A percentile compares a stretch with the other conserved stretches of the same genome.
Evolutionary conservation across 2,888 invertebrate genomes (phyloP).

Genomic region (Trachelus troglodyta): DNA sequence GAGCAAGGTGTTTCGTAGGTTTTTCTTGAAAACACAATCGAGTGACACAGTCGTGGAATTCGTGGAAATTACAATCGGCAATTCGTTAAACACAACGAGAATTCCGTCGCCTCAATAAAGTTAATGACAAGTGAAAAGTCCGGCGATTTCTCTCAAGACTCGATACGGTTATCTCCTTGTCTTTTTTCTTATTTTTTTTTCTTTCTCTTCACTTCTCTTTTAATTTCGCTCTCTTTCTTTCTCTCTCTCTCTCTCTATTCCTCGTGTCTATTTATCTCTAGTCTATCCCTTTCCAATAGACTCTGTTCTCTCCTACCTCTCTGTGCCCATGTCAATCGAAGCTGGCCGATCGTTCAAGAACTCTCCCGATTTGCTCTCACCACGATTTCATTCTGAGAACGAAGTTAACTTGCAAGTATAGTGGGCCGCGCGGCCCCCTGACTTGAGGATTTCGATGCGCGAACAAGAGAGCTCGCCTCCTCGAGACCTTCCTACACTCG

Average conservation of each 20-base stretch:
- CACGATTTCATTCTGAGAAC: background rate
- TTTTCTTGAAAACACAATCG: background rate
- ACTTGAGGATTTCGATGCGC: background rate
- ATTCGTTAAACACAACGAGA: constrained; percentile 25
- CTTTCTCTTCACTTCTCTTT: background rate
- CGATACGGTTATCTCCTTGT: background rate
- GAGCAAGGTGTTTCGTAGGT: constrained; percentile 10
- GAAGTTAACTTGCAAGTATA: background rate
- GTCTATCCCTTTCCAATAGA: background rate
- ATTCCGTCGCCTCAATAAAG: constrained; percentile 10
- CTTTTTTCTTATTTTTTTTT: background rate
- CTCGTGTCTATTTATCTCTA: background rate
- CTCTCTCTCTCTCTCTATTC: constrained; percentile 1
- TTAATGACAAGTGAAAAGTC: background rate
- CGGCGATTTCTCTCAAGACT: background rate
- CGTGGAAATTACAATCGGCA: background rate
- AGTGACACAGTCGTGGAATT: background rate
- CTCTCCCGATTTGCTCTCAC: background rate
- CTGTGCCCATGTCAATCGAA: background rate
- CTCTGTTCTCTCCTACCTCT: background rate
- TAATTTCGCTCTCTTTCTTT: background rate
- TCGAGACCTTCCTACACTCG: background rate
- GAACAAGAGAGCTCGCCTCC: background rate
- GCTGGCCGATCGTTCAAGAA: background rate
- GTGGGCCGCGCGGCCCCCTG: background rate